Evolutionary conservation across 2,888 invertebrate genomes (phyloP), one percentile per base, ranked within the genome.

Genomic region (Linhomoeus sp.): DNA sequence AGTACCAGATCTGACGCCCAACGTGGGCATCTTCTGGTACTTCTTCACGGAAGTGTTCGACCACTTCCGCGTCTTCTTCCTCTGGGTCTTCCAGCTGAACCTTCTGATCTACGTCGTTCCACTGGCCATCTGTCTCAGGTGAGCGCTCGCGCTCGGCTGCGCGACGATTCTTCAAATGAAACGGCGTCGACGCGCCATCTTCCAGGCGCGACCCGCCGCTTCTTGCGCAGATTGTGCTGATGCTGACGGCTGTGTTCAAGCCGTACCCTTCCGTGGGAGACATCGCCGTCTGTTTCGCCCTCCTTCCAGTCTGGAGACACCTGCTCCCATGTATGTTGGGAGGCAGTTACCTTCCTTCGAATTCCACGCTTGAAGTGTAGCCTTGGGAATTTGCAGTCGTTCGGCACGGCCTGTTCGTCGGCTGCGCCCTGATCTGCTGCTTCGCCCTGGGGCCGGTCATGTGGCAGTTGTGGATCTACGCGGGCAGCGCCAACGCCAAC

Each of bases 11-110:
- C 72, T 94, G 53, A 81, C 84, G 57, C 97, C 97, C 24, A 97
- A 97, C 65, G 81, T 90, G 57, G 97, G 97, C 1, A 71, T 97
- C 1, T 97, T 92, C 68, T 99, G 97, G 97, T 99, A 97, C 64
- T 94, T 99, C 70, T 97, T 99, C 67, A 92, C 90, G 1, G 94
- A 97, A 73, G 90, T 94, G 86, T 97, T 99, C 73, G 92, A 94
- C 59, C 94, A 99, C 68, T 99, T 97, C 63, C 77, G 88, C 44
- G 74, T 80, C 51, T 76, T 99, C 59, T 99, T 97, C 70, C 77
- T 92, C 24, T 86, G 81, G 63, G 84, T 90, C 54, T 94, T 97
- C 67, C 94, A 94, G 75, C 80, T 97, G 56, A 92, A 94, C 68
- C 84, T 83, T 3, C 76, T 88, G 47, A 71, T 97, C 43, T 94